These are phyloP conservation scores for Lepidurus couesii DNA, from an alignment of 1,140 invertebrate species.

Conservation along the genomic window DNA sequence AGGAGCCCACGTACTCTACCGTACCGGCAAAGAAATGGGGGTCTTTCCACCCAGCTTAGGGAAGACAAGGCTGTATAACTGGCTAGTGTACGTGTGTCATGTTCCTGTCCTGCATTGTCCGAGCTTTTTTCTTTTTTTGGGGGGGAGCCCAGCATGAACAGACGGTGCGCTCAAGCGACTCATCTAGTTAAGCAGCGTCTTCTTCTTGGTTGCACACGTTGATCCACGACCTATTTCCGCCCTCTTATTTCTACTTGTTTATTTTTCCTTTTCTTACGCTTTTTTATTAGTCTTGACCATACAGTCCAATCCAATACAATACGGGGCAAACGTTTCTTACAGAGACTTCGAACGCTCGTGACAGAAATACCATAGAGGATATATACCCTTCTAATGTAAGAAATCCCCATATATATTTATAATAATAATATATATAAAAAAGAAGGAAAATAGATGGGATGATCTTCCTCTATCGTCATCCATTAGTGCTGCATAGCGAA, in stretches of 20 bases:
- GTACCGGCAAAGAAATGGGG: too few relatives aligned
- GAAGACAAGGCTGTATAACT: too few relatives aligned
- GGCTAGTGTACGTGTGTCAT: neutral
- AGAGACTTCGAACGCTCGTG: neutral
- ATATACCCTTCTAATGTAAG: too few relatives aligned
- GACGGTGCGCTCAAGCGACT: conserved; percentile 16
- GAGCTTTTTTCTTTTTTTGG: neutral
- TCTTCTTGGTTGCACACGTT: conserved; percentile 11
- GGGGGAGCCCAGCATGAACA: neutral
- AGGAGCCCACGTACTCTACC: neutral
- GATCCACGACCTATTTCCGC: neutral
- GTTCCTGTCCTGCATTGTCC: neutral
- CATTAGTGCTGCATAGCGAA: too few relatives aligned
- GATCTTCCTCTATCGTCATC: too few relatives aligned
- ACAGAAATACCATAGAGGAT: neutral
- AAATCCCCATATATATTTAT: too few relatives aligned
- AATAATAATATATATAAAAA: too few relatives aligned
- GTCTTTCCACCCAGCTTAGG: too few relatives aligned
- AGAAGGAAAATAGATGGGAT: too few relatives aligned
- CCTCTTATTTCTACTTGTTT: neutral
- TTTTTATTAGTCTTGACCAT: neutral
- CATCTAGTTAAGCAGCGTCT: neutral
- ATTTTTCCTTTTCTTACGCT: neutral
- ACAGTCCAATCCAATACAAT: neutral
- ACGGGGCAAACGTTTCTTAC: too few relatives aligned